phyloP scores from a whole-genome alignment of 2,113 vertebrate species.

The Eptesicus fuscus region DNA sequence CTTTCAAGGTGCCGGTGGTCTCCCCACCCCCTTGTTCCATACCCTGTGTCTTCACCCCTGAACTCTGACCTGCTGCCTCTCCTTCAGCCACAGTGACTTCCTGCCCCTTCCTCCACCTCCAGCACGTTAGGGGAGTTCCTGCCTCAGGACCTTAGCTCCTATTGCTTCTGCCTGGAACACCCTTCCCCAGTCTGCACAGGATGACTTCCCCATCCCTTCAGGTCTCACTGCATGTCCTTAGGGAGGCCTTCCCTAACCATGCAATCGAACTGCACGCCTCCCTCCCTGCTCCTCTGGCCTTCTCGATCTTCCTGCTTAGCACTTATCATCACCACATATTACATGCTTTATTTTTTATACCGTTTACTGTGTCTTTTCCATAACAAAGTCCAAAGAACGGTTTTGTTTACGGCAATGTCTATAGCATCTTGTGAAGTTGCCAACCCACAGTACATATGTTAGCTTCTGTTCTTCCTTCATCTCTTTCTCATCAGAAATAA shows the following conservation, averaged over 20 bases:
- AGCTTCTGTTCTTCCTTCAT: background rate
- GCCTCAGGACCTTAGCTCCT: background rate
- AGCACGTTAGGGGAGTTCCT: rapidly evolving
- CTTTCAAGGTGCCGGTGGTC: background rate
- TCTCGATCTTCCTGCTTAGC: background rate
- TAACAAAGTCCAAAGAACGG: background rate
- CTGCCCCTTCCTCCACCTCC: background rate
- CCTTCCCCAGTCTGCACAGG: no score
- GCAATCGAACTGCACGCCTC: background rate
- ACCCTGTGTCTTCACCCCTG: background rate
- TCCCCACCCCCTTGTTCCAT: background rate
- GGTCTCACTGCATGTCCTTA: no score
- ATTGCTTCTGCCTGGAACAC: background rate
- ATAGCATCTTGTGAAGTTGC: background rate
- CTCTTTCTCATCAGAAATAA: background rate
- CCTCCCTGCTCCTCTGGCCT: background rate
- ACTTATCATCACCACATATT: rapidly evolving
- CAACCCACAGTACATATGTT: background rate
- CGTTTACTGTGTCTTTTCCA: background rate
- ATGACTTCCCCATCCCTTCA: background rate
- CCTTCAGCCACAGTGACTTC: no score
- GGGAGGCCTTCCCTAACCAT: background rate
- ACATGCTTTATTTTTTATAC: background rate
- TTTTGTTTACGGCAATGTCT: background rate
- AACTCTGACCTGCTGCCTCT: background rate